A percentile compares a stretch with the other conserved stretches of the same genome.
phyloP scores from a whole-genome alignment of 2,888 invertebrate genomes.

The Microchrysa polita region DNA sequence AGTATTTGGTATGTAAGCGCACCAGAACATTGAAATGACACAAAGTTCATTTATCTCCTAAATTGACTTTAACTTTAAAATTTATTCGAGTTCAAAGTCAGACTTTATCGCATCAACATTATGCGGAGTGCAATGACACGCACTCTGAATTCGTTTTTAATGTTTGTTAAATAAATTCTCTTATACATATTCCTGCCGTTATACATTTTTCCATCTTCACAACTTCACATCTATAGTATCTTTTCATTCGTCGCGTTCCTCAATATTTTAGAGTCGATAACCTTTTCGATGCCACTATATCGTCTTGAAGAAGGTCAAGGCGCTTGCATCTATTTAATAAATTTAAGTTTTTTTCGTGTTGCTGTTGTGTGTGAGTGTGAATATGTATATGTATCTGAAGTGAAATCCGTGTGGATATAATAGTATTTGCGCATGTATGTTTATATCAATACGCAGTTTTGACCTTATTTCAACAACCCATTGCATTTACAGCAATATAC shows the following conservation, averaged over 20 bases:
- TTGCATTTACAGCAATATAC: neutral
- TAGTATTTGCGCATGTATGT: too few relatives aligned
- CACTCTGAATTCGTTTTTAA: constrained; percentile 9
- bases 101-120: constrained; percentile 14
- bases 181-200: too few relatives aligned
- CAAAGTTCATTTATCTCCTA: constrained; percentile 8
- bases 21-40: neutral
- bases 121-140: constrained; percentile 24
- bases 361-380: too few relatives aligned
- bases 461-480: constrained; percentile 24
- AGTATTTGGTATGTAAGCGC: too few relatives aligned
- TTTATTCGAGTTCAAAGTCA: constrained; percentile 2
- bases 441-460: too few relatives aligned
- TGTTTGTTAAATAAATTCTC: neutral
- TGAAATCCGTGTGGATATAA: neutral
- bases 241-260: neutral
- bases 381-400: neutral
- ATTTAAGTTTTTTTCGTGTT: neutral
- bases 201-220: too few relatives aligned
- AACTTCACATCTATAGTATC: too few relatives aligned
- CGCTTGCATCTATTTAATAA: constrained; percentile 12
- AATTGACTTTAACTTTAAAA: constrained; percentile 7
- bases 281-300: constrained; percentile 19
- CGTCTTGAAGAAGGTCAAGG: constrained; percentile 30
- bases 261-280: constrained; percentile 31